Evolutionary conservation across 2,888 invertebrate species (phyloP), one percentile per base, ranked within the genome.

Genomic region (Drosophila meridiana): DNA sequence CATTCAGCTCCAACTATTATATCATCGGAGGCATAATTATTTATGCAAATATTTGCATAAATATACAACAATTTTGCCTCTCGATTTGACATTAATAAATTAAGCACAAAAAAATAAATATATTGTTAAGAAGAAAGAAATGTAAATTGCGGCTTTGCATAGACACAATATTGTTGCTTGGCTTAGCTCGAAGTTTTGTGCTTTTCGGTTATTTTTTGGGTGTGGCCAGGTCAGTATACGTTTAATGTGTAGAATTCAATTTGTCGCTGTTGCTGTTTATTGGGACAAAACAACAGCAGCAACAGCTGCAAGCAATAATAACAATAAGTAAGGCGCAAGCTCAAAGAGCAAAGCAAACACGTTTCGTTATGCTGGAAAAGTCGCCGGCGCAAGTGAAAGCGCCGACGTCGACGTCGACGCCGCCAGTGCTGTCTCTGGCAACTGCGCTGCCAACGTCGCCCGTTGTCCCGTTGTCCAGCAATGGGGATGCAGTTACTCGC

Each of bases 311-410:
- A 76, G 68, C 61, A 47, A 50, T 36, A 66, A 48, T 13, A 65
- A 52, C 26, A 68, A 69, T 62, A 66, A 61, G 72, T 73, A 69
- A 60, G 59, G 40, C 68, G 56, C 60, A 60, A 58, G 67, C 58
- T 73, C 69, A 76, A 81, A 73, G 89, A 83, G 82, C 84, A 75
- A 75, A 62, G 75, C 69, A 81, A 83, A 86, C 80, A 74, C 64
- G 77, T 75, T 86, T 83, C 62, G 57, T 62, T 71, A 66, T 68
- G 40, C 36, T 71, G 72, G 68, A 89, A 89, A 81, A 89, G 81
- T 80, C 73, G 59, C 28, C 69, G 69, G 61, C 64, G 72, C 82
- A 89, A 85, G 85, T 85, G 85, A 85, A 85, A 85, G 85, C 84
- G 80, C 60, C 64, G 48, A 61, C 69, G 66, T 30, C 28, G 38